Percentiles rank a stretch among this genome's conserved stretches.
These are phyloP conservation scores for Heterohyrax brucei DNA, from an alignment of 2,797 vertebrate species.

Conservation along the genomic window DNA sequence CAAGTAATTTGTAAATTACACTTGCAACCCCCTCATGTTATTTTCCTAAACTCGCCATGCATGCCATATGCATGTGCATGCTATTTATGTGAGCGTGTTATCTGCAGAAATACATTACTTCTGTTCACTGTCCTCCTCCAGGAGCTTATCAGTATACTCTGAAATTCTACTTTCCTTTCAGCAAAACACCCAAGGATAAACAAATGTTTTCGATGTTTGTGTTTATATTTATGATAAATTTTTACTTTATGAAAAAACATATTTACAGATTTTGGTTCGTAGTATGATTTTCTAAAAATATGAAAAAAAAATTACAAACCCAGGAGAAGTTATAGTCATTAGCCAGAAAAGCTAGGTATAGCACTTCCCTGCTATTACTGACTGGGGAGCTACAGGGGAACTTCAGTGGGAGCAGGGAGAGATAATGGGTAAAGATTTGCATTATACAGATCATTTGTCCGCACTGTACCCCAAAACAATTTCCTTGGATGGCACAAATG, in stretches of 20 bases:
- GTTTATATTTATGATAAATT: not conserved
- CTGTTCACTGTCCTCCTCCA: not conserved
- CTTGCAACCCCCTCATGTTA: too few relatives aligned
- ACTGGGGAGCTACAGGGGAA: not conserved
- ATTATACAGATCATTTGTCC: not conserved
- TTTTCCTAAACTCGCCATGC: too few relatives aligned
- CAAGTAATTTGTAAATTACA: too few relatives aligned
- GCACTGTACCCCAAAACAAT: not conserved
- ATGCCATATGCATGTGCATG: too few relatives aligned
- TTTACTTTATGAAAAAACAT: not conserved
- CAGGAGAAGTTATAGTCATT: not conserved
- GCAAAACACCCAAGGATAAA: slow-evolving; percentile 32
- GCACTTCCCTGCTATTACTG: not conserved
- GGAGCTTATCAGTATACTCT: not conserved
- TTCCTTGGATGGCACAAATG: not conserved
- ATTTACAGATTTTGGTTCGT: not conserved
- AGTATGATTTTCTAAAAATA: not conserved
- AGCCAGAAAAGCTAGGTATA: not conserved
- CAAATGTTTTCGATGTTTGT: not conserved
- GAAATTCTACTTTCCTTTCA: slow-evolving; percentile 1
- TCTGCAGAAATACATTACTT: not conserved
- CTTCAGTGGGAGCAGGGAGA: not conserved
- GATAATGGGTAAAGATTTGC: slow-evolving; percentile 6
- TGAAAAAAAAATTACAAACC: slow-evolving; percentile 29
- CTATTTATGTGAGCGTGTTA: too few relatives aligned